Conservation (phyloP, 1,140 invertebrate genomes). For the Drosophila bocki region DNA sequence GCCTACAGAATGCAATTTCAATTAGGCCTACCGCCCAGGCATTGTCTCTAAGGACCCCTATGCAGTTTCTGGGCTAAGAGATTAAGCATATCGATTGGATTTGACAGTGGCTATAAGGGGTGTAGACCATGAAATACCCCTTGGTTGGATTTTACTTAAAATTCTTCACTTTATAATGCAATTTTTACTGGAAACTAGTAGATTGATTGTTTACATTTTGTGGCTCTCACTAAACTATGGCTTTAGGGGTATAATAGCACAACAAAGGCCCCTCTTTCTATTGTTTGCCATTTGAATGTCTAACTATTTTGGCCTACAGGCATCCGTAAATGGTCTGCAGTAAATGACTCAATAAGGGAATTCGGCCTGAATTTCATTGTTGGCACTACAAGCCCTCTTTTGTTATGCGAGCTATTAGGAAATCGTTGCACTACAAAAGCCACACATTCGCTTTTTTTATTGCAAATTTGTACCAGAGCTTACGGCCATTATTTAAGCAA, state of each 20-base stretch:
- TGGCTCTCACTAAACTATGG: background rate
- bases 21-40: background rate
- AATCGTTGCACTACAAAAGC: background rate
- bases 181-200: too few species aligned
- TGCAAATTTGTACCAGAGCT: background rate
- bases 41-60: background rate
- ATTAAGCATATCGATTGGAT: background rate
- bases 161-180: too few species aligned
- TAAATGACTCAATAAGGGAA: background rate
- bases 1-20: conserved; percentile 27
- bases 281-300: background rate
- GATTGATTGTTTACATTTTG: too few species aligned
- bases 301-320: background rate
- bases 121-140: background rate
- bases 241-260: too few species aligned
- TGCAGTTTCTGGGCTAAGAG: background rate
- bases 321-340: background rate
- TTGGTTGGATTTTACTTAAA: too few species aligned
- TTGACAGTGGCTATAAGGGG: rapidly evolving
- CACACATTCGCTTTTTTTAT: background rate
- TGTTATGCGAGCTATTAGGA: background rate
- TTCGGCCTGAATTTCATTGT: conserved; percentile 4
- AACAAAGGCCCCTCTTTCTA: background rate
- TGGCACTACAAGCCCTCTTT: background rate
- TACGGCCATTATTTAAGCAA: background rate